These are phyloP conservation scores for Embiotoca jacksoni DNA, from an alignment of 2,113 vertebrate genomes.

Conservation along the genomic window DNA sequence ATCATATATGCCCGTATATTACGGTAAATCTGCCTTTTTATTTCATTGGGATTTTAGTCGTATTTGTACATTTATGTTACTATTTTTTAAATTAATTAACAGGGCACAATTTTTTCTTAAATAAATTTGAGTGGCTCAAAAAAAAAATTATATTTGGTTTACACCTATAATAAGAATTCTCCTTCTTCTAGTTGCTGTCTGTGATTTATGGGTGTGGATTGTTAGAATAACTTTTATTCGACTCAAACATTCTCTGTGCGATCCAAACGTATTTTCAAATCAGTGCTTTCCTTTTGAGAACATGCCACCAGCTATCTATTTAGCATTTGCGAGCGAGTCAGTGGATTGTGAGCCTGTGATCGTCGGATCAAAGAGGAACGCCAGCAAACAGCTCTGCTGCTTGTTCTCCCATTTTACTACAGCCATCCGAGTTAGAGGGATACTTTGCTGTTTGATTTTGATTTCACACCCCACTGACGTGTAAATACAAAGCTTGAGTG, in stretches of 20 bases:
- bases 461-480: constrained; percentile 24
- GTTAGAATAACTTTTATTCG: not conserved
- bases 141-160: too few relatives aligned
- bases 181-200: not conserved
- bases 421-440: constrained; percentile 17
- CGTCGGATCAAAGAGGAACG: constrained; percentile 16
- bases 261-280: constrained; percentile 2
- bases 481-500: constrained; percentile 2
- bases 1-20: too few relatives aligned
- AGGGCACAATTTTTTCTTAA: too few relatives aligned
- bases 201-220: constrained; percentile 4
- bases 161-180: too few relatives aligned
- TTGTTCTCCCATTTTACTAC: constrained; percentile 28
- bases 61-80: too few relatives aligned
- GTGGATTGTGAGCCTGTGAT: constrained; percentile 15
- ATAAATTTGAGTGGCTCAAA: too few relatives aligned
- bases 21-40: too few relatives aligned
- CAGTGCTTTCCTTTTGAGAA: constrained; percentile 18
- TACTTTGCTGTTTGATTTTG: constrained; percentile 7
- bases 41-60: too few relatives aligned
- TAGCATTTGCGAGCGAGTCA: constrained; percentile 27
- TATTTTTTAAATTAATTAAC: too few relatives aligned
- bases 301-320: constrained; percentile 7
- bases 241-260: not conserved
- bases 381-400: not conserved